Conservation (phyloP, 2,888 invertebrate species). For the Drosophila fungiperda region DNA sequence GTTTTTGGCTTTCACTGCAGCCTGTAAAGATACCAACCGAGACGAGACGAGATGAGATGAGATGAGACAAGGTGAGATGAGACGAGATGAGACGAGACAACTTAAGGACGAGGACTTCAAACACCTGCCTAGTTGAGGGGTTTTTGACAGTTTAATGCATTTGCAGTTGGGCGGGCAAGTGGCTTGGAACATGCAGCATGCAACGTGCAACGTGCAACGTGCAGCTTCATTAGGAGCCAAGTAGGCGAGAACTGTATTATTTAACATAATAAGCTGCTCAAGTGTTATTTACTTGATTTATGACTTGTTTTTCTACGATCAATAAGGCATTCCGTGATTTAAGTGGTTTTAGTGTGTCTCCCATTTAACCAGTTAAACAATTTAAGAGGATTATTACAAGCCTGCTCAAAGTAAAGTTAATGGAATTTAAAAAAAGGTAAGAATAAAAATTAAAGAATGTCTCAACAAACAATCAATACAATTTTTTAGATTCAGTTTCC, state of each 20-base stretch:
- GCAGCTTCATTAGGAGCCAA: slow-evolving; percentile 27
- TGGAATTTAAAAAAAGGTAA: no score
- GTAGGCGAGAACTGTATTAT: slow-evolving; percentile 16
- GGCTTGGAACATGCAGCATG: slow-evolving; percentile 24
- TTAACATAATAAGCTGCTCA: slow-evolving; percentile 29
- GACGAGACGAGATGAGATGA: not conserved
- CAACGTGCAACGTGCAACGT: not conserved
- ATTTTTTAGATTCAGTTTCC: not conserved
- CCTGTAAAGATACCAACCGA: slow-evolving; percentile 29
- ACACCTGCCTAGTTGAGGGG: slow-evolving; percentile 1
- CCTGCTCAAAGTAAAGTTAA: not conserved
- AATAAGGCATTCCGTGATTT: not conserved
- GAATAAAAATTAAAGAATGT: no score
- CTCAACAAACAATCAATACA: not conserved
- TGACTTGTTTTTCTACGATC: not conserved
- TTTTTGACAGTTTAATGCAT: slow-evolving; percentile 18
- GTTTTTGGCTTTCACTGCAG: slow-evolving; percentile 32
- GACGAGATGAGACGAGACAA: not conserved
- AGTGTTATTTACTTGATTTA: not conserved
- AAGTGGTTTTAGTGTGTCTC: not conserved
- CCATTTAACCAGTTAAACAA: not conserved
- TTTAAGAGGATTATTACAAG: not conserved
- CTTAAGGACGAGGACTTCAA: not conserved
- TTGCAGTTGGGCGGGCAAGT: slow-evolving; percentile 3
- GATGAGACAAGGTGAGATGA: not conserved